These are phyloP conservation scores for Tapirus indicus DNA, from an alignment of 2,797 vertebrate species.

Conservation along the genomic window DNA sequence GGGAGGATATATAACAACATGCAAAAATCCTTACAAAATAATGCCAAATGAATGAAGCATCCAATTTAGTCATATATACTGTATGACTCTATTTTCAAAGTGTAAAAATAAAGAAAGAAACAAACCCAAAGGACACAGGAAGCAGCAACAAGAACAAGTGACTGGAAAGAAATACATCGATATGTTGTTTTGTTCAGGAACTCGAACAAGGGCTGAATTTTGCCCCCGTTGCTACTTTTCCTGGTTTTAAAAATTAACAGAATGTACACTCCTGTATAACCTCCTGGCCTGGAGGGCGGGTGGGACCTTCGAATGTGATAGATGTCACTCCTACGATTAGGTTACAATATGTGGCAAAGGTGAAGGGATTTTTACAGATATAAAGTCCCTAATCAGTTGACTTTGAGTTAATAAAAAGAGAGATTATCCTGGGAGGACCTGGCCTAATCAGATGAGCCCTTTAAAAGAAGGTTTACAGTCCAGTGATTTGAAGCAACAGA, in stretches of 20 bases:
- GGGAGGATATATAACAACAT: neutral
- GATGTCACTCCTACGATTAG: neutral
- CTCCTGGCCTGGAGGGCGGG: neutral
- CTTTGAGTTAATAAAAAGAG: neutral
- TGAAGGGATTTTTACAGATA: neutral
- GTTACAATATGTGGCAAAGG: neutral
- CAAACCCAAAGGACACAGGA: neutral
- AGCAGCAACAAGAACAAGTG: neutral
- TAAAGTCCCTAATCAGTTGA: neutral
- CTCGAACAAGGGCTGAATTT: neutral
- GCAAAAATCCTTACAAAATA: constrained; percentile 1
- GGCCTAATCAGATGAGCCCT: neutral
- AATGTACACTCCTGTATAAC: neutral
- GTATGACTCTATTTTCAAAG: neutral
- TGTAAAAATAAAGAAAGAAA: neutral
- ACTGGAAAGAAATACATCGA: neutral
- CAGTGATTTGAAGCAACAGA: neutral
- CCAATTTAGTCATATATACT: neutral
- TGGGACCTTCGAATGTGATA: neutral
- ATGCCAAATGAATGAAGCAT: neutral
- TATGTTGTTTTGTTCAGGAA: neutral
- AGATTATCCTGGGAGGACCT: neutral
- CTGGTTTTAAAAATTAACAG: neutral
- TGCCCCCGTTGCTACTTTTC: neutral
- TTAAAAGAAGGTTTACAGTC: neutral